phyloP scores from a whole-genome alignment of 2,888 invertebrate genomes.

The Agrotis exclamationis region DNA sequence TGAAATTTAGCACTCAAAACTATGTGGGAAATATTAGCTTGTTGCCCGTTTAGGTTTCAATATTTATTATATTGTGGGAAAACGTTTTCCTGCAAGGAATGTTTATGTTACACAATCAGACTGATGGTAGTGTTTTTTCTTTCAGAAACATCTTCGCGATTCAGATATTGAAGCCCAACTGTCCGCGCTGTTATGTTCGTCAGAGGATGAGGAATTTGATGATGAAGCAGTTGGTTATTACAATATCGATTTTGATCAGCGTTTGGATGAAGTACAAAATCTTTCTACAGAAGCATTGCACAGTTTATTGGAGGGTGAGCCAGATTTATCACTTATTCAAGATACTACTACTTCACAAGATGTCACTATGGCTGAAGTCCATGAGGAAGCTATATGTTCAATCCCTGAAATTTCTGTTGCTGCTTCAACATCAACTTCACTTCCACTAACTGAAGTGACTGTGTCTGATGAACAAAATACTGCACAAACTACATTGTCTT shows the following conservation, averaged over 20 bases:
- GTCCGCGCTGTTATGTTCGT: constrained; percentile 39
- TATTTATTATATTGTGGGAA: constrained; percentile 33
- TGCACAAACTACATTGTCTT: constrained; percentile 2
- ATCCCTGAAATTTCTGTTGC: constrained; percentile 42
- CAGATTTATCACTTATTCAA: constrained; percentile 51
- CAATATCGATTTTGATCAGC: constrained; percentile 44
- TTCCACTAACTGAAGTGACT: constrained; percentile 35
- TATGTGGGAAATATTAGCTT: constrained; percentile 15
- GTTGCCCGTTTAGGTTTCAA: constrained; percentile 17
- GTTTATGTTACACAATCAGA: constrained; percentile 28
- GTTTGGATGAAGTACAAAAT: constrained; percentile 53
- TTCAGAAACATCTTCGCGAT: constrained; percentile 44
- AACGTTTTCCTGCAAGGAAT: constrained; percentile 27
- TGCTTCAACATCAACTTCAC: constrained; percentile 34
- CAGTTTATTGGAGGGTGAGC: constrained; percentile 49
- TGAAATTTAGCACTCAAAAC: constrained; percentile 8
- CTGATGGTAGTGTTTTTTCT: constrained; percentile 24
- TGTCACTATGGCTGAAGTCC: constrained; percentile 35
- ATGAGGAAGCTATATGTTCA: constrained; percentile 38
- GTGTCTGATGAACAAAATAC: constrained; percentile 33
- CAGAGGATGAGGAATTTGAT: constrained; percentile 44
- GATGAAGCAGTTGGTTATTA: constrained; percentile 46
- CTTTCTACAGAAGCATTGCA: constrained; percentile 49
- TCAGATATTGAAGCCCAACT: constrained; percentile 44
- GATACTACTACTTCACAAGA: constrained; percentile 44